Evolutionary conservation across 2,888 invertebrate species (phyloP), one percentile per base, ranked within the genome.

Genomic region (Trypoxylon attenuatum): DNA sequence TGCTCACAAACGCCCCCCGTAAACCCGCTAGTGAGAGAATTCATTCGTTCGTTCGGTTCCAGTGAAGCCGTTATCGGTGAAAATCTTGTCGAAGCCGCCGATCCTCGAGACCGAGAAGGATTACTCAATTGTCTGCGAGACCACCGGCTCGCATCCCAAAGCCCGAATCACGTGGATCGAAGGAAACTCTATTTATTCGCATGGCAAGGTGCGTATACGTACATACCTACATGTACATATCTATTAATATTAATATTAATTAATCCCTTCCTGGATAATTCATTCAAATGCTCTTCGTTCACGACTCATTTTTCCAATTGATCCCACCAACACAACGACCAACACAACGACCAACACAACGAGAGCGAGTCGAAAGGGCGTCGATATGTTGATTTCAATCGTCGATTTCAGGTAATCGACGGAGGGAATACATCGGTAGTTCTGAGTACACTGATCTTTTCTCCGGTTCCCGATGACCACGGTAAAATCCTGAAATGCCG

Each of bases 91-190:
- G 82, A 96, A 95, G 87, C 94, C 94, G 54, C 89, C 89, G 79
- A 91, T 93, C 78, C 89, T 96, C 88, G 92, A 94, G 60, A 94
- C 96, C 6, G 93, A 93, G 79, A 91, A 92, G 83, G 92, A 93
- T 81, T 94, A 95, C 84, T 92, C 92, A 79, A 89, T 96, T 77
- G 91, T 92, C 59, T 97, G 96, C 87, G 92, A 93, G 83, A 93
- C 94, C 47, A 90, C 92, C 76, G 96, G 96, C 42, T 96, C 96
- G 58, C 91, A 96, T 80, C 96, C 96, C 21, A 92, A 93, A 72
- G 96, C 96, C 25, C 91, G 92, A 77, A 92, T 96, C 82, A 91
- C 92, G 57, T 96, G 96, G 96, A 92, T 91, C 83, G 93, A 94
- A 84, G 95, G 94, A 84, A 94, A 93, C 87, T 89, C 92, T 73